Evolutionary conservation across 2,888 invertebrate genomes (phyloP).

Genomic region (Cephonodes hylas): DNA sequence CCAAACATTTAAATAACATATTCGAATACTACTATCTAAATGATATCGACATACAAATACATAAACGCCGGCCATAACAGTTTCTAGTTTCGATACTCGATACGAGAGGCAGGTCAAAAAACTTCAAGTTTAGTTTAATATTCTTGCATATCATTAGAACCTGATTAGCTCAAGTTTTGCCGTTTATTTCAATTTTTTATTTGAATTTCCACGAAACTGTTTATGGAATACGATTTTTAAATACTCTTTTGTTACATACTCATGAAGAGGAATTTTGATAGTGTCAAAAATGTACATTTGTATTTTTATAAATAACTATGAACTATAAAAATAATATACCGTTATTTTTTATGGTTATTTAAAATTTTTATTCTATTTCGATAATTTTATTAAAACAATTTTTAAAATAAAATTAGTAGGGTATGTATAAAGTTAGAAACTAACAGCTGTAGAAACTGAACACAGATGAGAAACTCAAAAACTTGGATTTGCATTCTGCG

Average conservation of each 20-base stretch:
- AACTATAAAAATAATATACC: too few species aligned
- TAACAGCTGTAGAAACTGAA: neutral
- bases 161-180: conserved; percentile 40
- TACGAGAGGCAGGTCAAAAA: conserved; percentile 49
- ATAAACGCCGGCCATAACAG: conserved; percentile 6
- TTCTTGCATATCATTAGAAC: conserved; percentile 51
- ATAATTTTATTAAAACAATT: too few species aligned
- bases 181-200: conserved; percentile 29
- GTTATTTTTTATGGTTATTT: neutral
- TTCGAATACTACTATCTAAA: neutral
- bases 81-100: conserved; percentile 25
- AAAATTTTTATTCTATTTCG: neutral
- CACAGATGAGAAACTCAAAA: neutral
- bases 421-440: neutral
- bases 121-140: conserved; percentile 33
- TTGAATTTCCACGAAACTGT: conserved; percentile 12
- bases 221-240: neutral
- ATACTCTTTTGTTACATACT: neutral
- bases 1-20: neutral
- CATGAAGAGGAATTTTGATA: neutral
- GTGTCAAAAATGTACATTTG: neutral
- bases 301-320: too few species aligned
- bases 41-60: neutral
- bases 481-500: neutral
- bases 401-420: neutral